These are phyloP conservation scores for Drosophila helvetica DNA, from an alignment of 2,888 invertebrate genomes.

Conservation along the genomic window DNA sequence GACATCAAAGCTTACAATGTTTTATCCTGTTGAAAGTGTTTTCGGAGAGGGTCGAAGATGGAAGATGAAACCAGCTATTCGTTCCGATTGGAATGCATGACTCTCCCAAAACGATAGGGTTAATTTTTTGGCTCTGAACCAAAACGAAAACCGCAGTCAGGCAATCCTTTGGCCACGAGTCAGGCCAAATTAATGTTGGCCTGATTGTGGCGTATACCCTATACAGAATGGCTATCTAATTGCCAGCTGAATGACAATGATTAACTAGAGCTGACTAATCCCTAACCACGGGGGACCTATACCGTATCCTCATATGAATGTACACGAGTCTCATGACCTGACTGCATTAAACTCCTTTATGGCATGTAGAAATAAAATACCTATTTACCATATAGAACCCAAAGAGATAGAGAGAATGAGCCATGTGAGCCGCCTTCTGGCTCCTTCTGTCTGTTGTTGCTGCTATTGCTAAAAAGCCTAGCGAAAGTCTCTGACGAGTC, in stretches of 20 bases:
- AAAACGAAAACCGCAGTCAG: constrained; percentile 11
- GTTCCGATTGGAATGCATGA: constrained; percentile 30
- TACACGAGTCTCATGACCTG: constrained; percentile 35
- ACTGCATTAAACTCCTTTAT: constrained; percentile 50
- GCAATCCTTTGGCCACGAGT: constrained; percentile 13
- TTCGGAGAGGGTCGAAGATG: constrained; percentile 10
- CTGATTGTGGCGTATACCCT: background rate
- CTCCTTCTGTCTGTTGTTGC: constrained; percentile 23
- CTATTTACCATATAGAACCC: constrained; percentile 46
- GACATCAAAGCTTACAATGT: constrained; percentile 70
- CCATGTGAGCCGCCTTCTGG: constrained; percentile 51
- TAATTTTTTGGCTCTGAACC: constrained; percentile 35
- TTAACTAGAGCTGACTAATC: constrained; percentile 31
- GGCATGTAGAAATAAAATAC: constrained; percentile 52
- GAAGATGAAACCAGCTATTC: too few species aligned
- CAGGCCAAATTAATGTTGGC: constrained; percentile 14
- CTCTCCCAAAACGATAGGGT: background rate
- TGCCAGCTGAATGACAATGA: constrained; percentile 46
- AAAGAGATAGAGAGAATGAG: constrained; percentile 22
- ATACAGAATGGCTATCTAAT: constrained; percentile 16
- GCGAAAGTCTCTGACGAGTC: constrained; percentile 47
- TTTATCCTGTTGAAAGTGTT: constrained; percentile 29
- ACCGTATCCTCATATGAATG: background rate
- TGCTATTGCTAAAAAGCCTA: constrained; percentile 62
- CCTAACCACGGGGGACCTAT: constrained; percentile 14